phyloP scores from a whole-genome alignment of 30 jellyfish, hydroid and myxozoan species.

The Mastigias papua region DNA sequence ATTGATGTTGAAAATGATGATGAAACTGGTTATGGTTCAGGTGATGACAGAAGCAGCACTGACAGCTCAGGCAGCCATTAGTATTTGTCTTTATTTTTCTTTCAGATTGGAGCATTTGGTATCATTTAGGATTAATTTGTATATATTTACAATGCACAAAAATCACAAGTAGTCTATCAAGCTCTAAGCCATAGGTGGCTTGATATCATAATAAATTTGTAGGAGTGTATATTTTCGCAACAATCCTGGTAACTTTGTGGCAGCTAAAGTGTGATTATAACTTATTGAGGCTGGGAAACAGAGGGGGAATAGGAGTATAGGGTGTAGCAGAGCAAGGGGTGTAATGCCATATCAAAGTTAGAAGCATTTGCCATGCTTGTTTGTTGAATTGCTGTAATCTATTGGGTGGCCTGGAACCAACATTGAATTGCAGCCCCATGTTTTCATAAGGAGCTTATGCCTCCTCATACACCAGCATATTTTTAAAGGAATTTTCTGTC shows the following conservation, averaged over 20 bases:
- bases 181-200: slow-evolving; percentile 33
- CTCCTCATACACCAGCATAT: too few species aligned
- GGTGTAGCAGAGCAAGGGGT: background rate
- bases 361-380: too few species aligned
- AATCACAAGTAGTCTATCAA: slow-evolving; percentile 16
- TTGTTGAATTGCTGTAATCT: too few species aligned
- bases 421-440: too few species aligned
- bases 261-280: background rate
- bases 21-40: slow-evolving; percentile 97
- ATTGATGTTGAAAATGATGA: slow-evolving; percentile 96
- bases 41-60: slow-evolving; percentile 92
- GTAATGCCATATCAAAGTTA: too few species aligned
- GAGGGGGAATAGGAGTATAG: background rate
- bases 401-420: too few species aligned
- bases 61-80: slow-evolving; percentile 81
- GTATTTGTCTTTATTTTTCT: slow-evolving; percentile 5
- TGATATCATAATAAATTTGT: background rate
- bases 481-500: too few species aligned
- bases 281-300: background rate
- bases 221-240: background rate
- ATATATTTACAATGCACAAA: slow-evolving; percentile 33
- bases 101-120: slow-evolving; percentile 2
- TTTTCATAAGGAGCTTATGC: too few species aligned
- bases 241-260: background rate
- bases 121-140: background rate